Conservation (phyloP, 2,113 vertebrate genomes). For the Oncorhynchus masou region DNA sequence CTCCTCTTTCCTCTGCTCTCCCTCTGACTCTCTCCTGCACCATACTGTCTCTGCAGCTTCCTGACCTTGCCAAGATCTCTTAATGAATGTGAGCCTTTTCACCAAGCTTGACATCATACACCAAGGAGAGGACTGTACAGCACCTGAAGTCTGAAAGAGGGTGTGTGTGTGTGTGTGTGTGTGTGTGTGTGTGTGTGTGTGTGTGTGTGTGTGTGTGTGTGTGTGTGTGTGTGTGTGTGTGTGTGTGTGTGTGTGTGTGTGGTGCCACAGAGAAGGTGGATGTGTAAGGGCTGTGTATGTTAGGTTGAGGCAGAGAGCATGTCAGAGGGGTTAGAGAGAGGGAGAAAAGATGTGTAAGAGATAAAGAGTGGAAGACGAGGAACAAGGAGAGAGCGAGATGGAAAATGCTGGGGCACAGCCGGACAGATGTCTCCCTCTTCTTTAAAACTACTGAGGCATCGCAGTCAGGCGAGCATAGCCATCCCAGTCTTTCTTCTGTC, state of each 20-base stretch:
- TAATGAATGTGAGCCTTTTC: too few relatives aligned
- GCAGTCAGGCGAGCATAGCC: not conserved
- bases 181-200: not conserved
- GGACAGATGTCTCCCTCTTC: not conserved
- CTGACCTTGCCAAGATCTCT: not conserved
- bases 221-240: not conserved
- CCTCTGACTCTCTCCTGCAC: not conserved
- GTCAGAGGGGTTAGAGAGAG: not conserved
- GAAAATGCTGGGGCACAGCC: not conserved
- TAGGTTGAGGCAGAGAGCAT: not conserved
- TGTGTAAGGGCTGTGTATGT: not conserved
- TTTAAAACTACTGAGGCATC: constrained; percentile 1
- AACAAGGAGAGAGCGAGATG: not conserved
- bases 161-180: not conserved
- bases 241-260: not conserved
- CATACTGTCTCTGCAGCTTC: not conserved
- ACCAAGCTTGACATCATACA: too few relatives aligned
- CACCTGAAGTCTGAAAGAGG: too few relatives aligned
- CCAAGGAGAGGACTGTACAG: too few relatives aligned
- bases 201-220: not conserved
- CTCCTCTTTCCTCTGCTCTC: not conserved
- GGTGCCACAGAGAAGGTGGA: not conserved
- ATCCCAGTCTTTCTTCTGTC: not conserved
- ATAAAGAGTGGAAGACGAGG: not conserved
- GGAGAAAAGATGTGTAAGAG: too few relatives aligned